Base-by-base conservation (phyloP, 2,888 invertebrate genomes). In the Megastigmus dorsalis region DNA sequence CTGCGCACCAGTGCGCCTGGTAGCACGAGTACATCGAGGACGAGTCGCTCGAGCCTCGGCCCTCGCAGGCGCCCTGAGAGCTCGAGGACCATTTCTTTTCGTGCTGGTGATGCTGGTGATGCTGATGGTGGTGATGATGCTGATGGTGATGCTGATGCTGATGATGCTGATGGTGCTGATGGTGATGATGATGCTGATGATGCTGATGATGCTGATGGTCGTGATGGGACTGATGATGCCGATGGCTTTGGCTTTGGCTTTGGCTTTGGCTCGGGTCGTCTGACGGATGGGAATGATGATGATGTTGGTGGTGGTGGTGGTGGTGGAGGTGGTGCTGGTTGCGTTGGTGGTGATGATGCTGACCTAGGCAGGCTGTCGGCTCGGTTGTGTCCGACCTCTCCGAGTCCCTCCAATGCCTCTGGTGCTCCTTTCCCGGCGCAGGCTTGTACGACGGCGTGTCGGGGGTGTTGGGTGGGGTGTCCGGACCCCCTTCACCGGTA, bases 81-180 rank as follows among this genome's bases (percentile, higher is more conserved):
- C 81, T 80, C 79, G 83, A 80, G 74, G 84, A 83, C 76, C 82
- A 82, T 81, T 82, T 57, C 77, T 75, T 76, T 65, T 80, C 77
- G 74, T 81, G 80, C 70, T 80, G 78, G 88, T 89, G 81, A 90
- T 80, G 67, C 30, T 90, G 87, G 88, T 90, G 80, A 88, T 89
- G 82, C 89, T 90, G 81, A 57, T 90, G 86, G 88, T 89, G 80
- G 88, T 89, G 82, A 89, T 90, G 81, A 75, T 79, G 76, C 4
- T 18, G 43, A 4, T 74, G 74, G 20, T 80, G 80, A 70, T 79
- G n/a, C n/a, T n/a, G 77, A 89, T 89, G 81, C 90, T 80, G 67
- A 77, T 78, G 77, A 2, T 59, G 66, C 13, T 62, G 68, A 15
- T 81, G 80, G 77, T 78, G 76, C 0, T 52, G 68, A 2, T 60